These are phyloP conservation scores for Tromatobia lineatoria DNA, from an alignment of 2,888 invertebrate species.

Conservation along the genomic window DNA sequence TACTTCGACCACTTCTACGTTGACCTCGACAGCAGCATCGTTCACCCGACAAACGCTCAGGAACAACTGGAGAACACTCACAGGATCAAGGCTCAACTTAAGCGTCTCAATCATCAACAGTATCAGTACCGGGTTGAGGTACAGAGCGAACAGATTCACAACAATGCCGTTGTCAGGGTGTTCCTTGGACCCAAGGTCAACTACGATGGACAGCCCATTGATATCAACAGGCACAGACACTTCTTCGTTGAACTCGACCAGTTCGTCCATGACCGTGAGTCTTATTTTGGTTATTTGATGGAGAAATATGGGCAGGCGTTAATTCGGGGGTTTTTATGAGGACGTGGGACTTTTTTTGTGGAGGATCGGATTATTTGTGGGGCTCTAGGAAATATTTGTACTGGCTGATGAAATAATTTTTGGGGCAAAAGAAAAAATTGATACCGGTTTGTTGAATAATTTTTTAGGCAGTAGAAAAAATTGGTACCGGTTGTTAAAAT, in stretches of 20 bases:
- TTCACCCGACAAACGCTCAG: conserved; percentile 69
- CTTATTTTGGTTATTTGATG: background rate
- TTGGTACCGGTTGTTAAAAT: too few species aligned
- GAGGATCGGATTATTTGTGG: too few species aligned
- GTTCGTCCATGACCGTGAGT: conserved; percentile 87
- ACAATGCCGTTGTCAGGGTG: conserved; percentile 89
- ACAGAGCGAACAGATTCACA: conserved; percentile 87
- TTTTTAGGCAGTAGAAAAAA: too few species aligned
- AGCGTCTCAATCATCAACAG: conserved; percentile 90
- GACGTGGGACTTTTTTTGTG: too few species aligned
- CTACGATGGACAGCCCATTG: conserved; percentile 86
- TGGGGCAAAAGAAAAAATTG: too few species aligned
- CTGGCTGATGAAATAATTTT: too few species aligned
- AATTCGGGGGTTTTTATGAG: too few species aligned
- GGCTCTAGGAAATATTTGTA: too few species aligned
- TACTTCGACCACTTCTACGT: conserved; percentile 89
- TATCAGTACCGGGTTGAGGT: conserved; percentile 89
- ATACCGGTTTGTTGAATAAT: too few species aligned
- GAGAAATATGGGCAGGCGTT: too few species aligned
- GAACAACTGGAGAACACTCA: conserved; percentile 81
- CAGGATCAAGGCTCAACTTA: conserved; percentile 88
- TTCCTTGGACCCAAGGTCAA: conserved; percentile 91
- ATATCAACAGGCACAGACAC: conserved; percentile 87
- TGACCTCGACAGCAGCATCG: conserved; percentile 87
- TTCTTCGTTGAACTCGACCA: conserved; percentile 89